These are phyloP conservation scores for Cetoscarus ocellatus DNA, from an alignment of 2,797 vertebrate species.

Conservation along the genomic window DNA sequence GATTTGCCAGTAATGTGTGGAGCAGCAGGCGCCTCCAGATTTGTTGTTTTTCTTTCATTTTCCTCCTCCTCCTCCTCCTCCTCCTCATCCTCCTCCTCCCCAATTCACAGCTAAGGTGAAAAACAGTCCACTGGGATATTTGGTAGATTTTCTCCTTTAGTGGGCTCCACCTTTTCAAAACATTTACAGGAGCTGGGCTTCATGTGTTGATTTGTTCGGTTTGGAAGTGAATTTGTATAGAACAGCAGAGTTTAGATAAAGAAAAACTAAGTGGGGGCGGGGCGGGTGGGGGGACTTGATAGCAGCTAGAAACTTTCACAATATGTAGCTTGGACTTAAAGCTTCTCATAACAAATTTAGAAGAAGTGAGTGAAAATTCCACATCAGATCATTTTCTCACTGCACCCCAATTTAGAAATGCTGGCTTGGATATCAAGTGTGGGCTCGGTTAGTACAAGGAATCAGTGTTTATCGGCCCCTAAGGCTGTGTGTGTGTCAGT, in stretches of 20 bases:
- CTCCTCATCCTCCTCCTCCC: conserved; percentile 33
- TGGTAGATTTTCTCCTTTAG: conserved; percentile 49
- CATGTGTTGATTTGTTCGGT: conserved; percentile 41
- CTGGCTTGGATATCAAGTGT: conserved; percentile 58
- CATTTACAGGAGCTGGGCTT: conserved; percentile 35
- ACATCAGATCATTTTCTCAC: conserved; percentile 61
- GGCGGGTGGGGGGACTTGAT: conserved; percentile 19
- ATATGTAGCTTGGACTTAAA: conserved; percentile 41
- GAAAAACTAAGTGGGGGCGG: conserved; percentile 3
- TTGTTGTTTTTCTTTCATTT: conserved; percentile 66
- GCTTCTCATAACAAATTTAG: conserved; percentile 59
- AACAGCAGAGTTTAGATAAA: not conserved
- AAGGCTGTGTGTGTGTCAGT: conserved; percentile 62
- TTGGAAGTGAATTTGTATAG: conserved; percentile 38
- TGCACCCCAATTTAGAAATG: conserved; percentile 73
- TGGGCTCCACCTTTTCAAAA: conserved; percentile 57
- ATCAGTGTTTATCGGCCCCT: conserved; percentile 74
- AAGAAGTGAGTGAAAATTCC: conserved; percentile 58
- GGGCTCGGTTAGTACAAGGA: conserved; percentile 74
- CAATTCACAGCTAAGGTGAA: conserved; percentile 73
- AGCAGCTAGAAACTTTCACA: conserved; percentile 39
- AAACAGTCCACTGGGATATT: conserved; percentile 61
- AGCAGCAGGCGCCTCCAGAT: conserved; percentile 68
- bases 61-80: not conserved
- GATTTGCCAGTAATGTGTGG: conserved; percentile 65